Evolutionary conservation across 2,113 vertebrate genomes (phyloP), one percentile per base, ranked within the genome.

Genomic region (Tor tambroides): DNA sequence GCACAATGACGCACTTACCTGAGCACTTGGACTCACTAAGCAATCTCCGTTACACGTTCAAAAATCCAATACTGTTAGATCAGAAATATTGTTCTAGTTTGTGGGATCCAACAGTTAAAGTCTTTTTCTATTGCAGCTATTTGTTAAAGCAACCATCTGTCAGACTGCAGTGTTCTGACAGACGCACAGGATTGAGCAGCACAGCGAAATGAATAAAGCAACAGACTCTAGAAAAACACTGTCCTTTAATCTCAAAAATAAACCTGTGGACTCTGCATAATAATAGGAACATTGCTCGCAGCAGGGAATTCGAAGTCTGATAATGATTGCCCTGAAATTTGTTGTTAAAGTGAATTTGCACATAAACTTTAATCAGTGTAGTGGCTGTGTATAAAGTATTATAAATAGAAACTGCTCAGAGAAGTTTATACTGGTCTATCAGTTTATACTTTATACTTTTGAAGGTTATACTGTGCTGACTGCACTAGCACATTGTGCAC

Each of bases 181-280:
- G 28, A 69, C 30, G 8, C 30, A 15, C 67, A 65, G 61, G 26
- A 65, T 1, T 28, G 14, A 67, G 63, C 15, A 69, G 15, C 65
- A 9, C 65, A 35, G 6, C 10, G 21, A 41, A 74, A 41, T 74
- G 35, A 41, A 74, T 74, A 41, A 51, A 38, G 35, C 71, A 74
- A 41, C 71, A 74, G 71, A 74, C 71, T 35, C 32, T 35, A 19
- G 32, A 10, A 71, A 32, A 71, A 43, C 30, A 72, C 17, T 23
- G 19, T 72, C 21, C 35, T 74, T 74, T 74, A 41, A 74, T 72
- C 69, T 72, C 17, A 38, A 17, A 72, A 72, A 38, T 38, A 72
- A 72, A 72, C 69, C 69, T 72, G 38, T 43, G 43, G 43, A 11
- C 11, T 43, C 43, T 43, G 43, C 43, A 43, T 43, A 43, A 41